Percentiles rank a stretch among this genome's conserved stretches.
Conservation (phyloP, 2,113 vertebrate species). For the Gnathonemus echidnorhynchus region DNA sequence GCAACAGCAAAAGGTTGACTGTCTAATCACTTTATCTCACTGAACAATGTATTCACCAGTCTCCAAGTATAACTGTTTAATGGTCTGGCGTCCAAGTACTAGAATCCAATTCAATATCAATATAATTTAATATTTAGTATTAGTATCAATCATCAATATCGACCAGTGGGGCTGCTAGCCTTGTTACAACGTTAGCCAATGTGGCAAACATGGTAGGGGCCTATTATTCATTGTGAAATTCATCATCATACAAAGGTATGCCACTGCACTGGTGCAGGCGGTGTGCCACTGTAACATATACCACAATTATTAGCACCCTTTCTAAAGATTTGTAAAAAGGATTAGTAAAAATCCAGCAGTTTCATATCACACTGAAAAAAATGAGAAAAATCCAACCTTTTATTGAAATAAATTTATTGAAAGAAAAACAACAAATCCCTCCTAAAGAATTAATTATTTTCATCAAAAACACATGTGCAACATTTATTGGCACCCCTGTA, state of each 20-base stretch:
- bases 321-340: too few species aligned
- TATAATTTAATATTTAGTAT: neutral
- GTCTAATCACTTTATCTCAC: neutral
- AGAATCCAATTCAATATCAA: neutral
- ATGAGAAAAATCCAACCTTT: too few species aligned
- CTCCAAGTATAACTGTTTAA: neutral
- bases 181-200: neutral
- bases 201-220: neutral
- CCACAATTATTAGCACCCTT: too few species aligned
- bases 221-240: neutral
- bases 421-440: too few species aligned
- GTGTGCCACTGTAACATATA: neutral
- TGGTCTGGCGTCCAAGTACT: neutral
- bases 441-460: too few species aligned
- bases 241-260: neutral
- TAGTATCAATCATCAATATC: neutral
- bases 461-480: too few species aligned
- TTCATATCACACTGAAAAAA: too few species aligned
- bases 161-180: neutral
- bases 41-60: neutral
- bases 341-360: too few species aligned
- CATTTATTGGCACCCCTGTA: too few species aligned
- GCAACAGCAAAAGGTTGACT: neutral
- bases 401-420: too few species aligned
- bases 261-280: neutral